Conservation (phyloP, 2,888 invertebrate species). For the Thymelicus lineola region DNA sequence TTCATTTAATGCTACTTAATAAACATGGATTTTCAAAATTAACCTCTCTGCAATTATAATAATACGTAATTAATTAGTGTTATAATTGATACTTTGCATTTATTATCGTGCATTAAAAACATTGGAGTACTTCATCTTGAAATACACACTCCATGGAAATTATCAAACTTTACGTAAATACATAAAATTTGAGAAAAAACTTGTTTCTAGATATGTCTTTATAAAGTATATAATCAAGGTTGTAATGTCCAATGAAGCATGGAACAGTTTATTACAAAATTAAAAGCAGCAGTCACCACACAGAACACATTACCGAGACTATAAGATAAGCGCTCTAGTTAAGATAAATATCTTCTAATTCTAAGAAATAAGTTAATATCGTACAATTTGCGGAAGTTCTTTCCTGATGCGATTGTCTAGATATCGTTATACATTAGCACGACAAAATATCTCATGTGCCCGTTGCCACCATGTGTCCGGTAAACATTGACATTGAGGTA, state of each 20-base stretch:
- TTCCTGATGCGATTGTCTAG: slow-evolving; percentile 11
- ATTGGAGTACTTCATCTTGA: too few relatives aligned
- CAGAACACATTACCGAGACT: neutral
- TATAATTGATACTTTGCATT: too few relatives aligned
- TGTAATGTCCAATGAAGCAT: neutral
- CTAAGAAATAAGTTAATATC: neutral
- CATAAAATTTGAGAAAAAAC: too few relatives aligned
- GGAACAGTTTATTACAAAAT: neutral
- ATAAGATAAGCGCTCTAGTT: neutral
- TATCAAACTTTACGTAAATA: too few relatives aligned
- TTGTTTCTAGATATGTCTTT: too few relatives aligned
- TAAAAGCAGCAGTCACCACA: neutral
- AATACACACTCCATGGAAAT: too few relatives aligned
- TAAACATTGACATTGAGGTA: slow-evolving; percentile 12
- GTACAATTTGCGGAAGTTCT: slow-evolving; percentile 20
- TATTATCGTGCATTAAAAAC: too few relatives aligned
- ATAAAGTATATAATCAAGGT: too few relatives aligned
- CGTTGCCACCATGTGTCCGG: slow-evolving; percentile 7
- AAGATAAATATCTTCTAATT: slow-evolving; percentile 5
- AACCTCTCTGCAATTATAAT: too few relatives aligned
- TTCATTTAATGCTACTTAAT: too few relatives aligned
- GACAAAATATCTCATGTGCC: slow-evolving; percentile 6
- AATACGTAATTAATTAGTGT: too few relatives aligned
- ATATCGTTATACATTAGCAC: neutral
- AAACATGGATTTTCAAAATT: too few relatives aligned